Evolutionary conservation across 2,888 invertebrate species (phyloP).

Genomic region (Eristalis pertinax): DNA sequence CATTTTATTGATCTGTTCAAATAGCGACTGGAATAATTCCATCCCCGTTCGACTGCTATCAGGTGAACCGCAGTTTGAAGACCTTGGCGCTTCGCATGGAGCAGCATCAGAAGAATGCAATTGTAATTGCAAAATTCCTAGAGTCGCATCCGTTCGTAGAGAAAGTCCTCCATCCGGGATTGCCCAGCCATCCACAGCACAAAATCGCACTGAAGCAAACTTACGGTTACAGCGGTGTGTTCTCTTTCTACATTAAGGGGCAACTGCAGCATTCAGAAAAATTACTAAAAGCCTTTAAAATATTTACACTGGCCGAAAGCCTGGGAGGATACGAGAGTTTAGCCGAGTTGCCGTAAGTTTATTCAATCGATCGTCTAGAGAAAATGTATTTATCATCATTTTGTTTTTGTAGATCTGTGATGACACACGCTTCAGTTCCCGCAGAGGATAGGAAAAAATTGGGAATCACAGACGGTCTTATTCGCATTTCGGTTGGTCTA

Average conservation of each 20-base stretch:
- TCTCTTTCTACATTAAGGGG: constrained; percentile 93
- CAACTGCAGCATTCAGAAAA: constrained; percentile 87
- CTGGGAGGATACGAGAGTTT: constrained; percentile 97
- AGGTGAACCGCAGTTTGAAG: constrained; percentile 96
- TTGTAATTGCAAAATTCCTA: constrained; percentile 90
- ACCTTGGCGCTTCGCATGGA: constrained; percentile 96
- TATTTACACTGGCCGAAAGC: constrained; percentile 95
- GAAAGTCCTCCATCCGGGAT: constrained; percentile 92
- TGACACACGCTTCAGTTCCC: constrained; percentile 98
- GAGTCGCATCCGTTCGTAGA: constrained; percentile 90
- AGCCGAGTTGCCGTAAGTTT: constrained; percentile 94
- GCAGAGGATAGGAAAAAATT: constrained; percentile 86
- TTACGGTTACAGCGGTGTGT: constrained; percentile 94
- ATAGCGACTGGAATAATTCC: constrained; percentile 90
- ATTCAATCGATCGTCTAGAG: not conserved
- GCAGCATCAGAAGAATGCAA: constrained; percentile 90
- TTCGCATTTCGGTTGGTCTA: constrained; percentile 94
- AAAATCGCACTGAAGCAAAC: constrained; percentile 90
- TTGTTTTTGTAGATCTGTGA: constrained; percentile 86
- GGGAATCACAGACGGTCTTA: constrained; percentile 91
- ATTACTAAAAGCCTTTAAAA: constrained; percentile 88
- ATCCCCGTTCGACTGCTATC: constrained; percentile 97
- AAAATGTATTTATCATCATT: not conserved
- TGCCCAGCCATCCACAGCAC: constrained; percentile 93
- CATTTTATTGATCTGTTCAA: not conserved